These are phyloP conservation scores for Oreochromis tanganicae DNA, from an alignment of 2,113 vertebrate genomes.

Conservation along the genomic window DNA sequence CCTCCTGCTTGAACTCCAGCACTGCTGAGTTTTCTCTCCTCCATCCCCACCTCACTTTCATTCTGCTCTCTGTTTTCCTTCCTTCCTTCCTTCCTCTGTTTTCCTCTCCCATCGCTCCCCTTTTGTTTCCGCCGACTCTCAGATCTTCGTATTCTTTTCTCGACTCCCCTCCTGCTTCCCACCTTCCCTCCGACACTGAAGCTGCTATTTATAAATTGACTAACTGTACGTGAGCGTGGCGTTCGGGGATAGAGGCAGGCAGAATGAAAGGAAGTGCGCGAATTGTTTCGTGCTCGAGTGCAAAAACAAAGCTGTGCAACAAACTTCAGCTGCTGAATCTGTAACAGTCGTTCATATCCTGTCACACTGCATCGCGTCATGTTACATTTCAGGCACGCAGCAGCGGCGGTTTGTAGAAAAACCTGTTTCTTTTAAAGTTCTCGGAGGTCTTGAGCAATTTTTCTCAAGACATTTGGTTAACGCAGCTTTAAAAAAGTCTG, in stretches of 20 bases:
- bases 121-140: neutral
- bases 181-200: neutral
- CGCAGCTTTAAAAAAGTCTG: neutral
- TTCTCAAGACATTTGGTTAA: neutral
- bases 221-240: neutral
- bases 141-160: neutral
- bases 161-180: neutral
- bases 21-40: neutral
- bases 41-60: neutral
- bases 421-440: neutral
- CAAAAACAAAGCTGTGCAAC: neutral
- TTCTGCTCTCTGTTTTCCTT: neutral
- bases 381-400: neutral
- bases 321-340: neutral
- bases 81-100: neutral
- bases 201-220: constrained; percentile 20
- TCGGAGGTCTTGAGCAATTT: neutral
- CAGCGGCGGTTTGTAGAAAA: neutral
- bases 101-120: neutral
- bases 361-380: neutral
- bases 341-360: neutral
- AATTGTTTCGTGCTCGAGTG: neutral
- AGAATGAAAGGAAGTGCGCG: neutral
- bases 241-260: neutral
- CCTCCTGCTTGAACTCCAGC: neutral